Conservation (phyloP, 2,113 vertebrate genomes). For the Isichthys henryi region DNA sequence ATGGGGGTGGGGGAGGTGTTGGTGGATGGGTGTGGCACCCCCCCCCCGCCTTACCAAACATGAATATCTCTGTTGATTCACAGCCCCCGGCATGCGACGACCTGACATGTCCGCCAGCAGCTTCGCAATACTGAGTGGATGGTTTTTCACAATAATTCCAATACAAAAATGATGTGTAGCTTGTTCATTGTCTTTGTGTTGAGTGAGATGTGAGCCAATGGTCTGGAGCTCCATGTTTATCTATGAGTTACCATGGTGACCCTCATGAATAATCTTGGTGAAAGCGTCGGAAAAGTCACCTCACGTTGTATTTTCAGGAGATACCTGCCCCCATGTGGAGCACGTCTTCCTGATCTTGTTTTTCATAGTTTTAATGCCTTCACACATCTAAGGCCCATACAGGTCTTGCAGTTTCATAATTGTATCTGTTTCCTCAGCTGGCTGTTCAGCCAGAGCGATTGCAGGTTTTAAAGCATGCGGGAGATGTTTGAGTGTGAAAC, state of each 20-base stretch:
- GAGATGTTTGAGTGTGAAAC: not conserved
- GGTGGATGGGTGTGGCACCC: not conserved
- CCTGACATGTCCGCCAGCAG: not conserved
- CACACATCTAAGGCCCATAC: not conserved
- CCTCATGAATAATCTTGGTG: not conserved
- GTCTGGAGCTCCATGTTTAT: not conserved
- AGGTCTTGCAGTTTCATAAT: not conserved
- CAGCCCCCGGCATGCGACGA: not conserved
- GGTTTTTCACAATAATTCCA: not conserved
- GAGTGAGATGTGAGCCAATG: not conserved
- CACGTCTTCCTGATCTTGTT: not conserved
- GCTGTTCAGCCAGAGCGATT: not conserved
- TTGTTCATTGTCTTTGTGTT: not conserved
- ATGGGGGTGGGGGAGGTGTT: not conserved
- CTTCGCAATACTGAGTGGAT: not conserved
- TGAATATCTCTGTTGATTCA: slow-evolving; percentile 16
- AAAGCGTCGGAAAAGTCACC: not conserved
- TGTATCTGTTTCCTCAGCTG: not conserved
- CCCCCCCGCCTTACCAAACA: too few species aligned
- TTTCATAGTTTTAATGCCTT: not conserved
- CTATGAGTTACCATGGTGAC: not conserved
- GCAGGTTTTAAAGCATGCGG: not conserved
- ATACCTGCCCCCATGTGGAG: not conserved
- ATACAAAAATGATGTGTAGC: not conserved
- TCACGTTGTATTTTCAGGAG: not conserved